Evolutionary conservation across 2,888 invertebrate species (phyloP).

Genomic region (Neelides folsomi): DNA sequence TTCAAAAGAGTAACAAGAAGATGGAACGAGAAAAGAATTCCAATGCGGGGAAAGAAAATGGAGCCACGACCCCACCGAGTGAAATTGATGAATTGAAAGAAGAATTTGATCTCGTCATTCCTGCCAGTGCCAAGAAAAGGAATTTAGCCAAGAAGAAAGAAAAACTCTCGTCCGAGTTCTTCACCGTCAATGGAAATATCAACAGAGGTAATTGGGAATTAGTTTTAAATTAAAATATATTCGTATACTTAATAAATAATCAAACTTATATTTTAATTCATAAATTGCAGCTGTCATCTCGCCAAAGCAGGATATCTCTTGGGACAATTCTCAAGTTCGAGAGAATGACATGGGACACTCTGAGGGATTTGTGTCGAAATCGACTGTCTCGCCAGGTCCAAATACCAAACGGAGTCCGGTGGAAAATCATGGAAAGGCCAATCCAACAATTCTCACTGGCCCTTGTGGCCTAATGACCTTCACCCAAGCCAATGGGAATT

Average conservation of each 20-base stretch:
- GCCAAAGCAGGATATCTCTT: no score
- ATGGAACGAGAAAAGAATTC: conserved; percentile 2
- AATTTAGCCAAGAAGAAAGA: conserved; percentile 14
- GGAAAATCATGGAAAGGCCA: not conserved
- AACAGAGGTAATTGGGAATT: no score
- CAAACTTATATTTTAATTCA: no score
- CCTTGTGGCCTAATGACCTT: not conserved
- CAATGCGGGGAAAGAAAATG: conserved; percentile 14
- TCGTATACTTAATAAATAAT: no score
- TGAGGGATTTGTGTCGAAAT: no score
- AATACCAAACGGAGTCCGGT: no score
- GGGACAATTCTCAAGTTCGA: no score
- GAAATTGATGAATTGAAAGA: conserved; percentile 5
- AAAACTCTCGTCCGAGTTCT: not conserved
- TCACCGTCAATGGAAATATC: no score
- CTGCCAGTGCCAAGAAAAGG: conserved; percentile 6
- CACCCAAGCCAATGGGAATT: not conserved
- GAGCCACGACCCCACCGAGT: conserved; percentile 4
- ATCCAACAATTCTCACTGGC: not conserved
- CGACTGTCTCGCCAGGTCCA: no score
- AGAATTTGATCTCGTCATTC: not conserved
- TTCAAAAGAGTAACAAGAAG: conserved; percentile 4
- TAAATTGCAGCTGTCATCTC: no score
- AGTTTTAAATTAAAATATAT: no score
- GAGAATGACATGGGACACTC: no score